Evolutionary conservation across 1,140 invertebrate genomes (phyloP), one percentile per base, ranked within the genome.

Genomic region (Semibalanus balanoides): DNA sequence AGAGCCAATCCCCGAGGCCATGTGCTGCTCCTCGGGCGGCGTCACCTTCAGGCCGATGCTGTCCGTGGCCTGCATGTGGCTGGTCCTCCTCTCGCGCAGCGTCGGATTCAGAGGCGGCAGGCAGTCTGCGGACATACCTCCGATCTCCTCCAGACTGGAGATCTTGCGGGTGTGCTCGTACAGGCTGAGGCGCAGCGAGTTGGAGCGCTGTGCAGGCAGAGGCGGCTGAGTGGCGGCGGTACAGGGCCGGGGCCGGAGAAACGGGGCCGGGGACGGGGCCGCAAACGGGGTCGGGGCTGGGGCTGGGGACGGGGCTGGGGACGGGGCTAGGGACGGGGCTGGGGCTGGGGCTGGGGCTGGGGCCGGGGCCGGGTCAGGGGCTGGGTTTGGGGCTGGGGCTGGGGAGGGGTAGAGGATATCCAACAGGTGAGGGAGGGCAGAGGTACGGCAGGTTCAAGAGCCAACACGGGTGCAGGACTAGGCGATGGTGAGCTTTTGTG

Each of bases 41-140:
- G 90, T 90, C 79, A 93, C 91, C 84, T 93, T 92, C 76, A 94
- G 86, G 30, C 92, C 92, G 76, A 94, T 94, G 81, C 91, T 93
- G 31, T 90, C 92, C 80, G 93, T 94, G 74, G 93, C 85, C 3
- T 92, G 91, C 74, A 94, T 92, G 83, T 93, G 93, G 74, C 93
- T 93, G 0, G 90, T 79, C 70, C 80, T 79, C 70, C 80, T 77
- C 31, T 75, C 79, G 78, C 81, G 64, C 74, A 80, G 77, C 28
- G 79, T 74, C 35, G 78, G 70, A 14, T 79, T 74, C 7, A 79
- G 70, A 14, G 82, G 81, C 14, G 29, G 40, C 27, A 78, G 79
- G 64, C 79, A 77, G 22, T 92, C 90, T n/a, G n/a, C n/a, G 64
- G 90, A 90, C 76, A 93, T 87, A 3, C 28, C 70, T 75, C 93